phyloP scores from a whole-genome alignment of 2,113 vertebrate genomes.

The Amphiprion percula region DNA sequence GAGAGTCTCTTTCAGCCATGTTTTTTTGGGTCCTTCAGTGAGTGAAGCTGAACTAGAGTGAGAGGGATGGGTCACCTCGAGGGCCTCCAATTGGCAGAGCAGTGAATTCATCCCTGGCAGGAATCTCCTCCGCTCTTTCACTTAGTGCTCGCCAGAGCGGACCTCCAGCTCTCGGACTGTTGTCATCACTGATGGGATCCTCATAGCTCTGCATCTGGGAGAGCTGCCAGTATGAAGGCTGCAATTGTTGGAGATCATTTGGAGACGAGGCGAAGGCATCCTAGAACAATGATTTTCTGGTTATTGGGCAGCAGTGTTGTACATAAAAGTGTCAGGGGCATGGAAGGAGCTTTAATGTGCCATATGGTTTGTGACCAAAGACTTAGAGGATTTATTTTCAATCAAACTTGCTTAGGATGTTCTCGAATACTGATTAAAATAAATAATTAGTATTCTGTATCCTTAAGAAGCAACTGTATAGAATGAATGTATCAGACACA shows the following conservation, averaged over 20 bases:
- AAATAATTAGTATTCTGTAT: not conserved
- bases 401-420: not conserved
- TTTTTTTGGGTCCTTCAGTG: slow-evolving; percentile 20
- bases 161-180: slow-evolving; percentile 51
- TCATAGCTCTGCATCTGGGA: slow-evolving; percentile 64
- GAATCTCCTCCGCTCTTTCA: slow-evolving; percentile 44
- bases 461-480: not conserved
- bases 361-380: not conserved
- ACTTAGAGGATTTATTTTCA: not conserved
- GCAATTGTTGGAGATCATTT: slow-evolving; percentile 26
- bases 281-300: slow-evolving; percentile 27
- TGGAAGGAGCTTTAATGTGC: not conserved
- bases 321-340: slow-evolving; percentile 24
- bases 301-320: slow-evolving; percentile 8
- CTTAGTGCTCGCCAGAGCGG: slow-evolving; percentile 54
- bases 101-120: slow-evolving; percentile 51
- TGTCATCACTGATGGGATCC: slow-evolving; percentile 57
- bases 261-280: slow-evolving; percentile 23
- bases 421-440: too few species aligned
- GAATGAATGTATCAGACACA: not conserved
- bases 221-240: slow-evolving; percentile 56
- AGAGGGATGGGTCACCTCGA: slow-evolving; percentile 28
- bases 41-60: slow-evolving; percentile 23
- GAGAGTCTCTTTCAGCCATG: slow-evolving; percentile 4
- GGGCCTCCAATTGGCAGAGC: slow-evolving; percentile 29